Evolutionary conservation across 1,140 invertebrate genomes (phyloP).

Genomic region (Lepidurus couesii): DNA sequence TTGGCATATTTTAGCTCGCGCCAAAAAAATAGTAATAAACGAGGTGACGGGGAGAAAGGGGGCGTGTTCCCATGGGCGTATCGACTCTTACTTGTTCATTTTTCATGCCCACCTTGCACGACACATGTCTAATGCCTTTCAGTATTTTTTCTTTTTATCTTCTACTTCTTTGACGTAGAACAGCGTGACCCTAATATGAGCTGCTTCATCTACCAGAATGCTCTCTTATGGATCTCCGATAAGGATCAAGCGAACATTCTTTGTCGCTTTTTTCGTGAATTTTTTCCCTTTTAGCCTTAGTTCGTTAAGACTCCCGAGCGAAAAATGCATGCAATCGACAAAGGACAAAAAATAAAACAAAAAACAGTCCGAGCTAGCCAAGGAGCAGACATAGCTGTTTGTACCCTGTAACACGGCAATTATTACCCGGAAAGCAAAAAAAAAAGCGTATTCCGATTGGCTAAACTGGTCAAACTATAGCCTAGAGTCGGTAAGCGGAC

Average conservation of each 20-base stretch:
- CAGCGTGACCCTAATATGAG: background rate
- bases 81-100: background rate
- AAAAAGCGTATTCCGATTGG: background rate
- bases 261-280: background rate
- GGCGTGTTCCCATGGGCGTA: conserved; percentile 5
- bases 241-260: background rate
- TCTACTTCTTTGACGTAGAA: background rate
- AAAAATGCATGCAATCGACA: too few relatives aligned
- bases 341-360: too few relatives aligned
- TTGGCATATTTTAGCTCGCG: background rate
- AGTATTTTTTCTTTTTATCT: background rate
- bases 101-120: conserved; percentile 10
- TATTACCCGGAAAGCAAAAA: background rate
- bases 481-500: background rate
- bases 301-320: too few relatives aligned
- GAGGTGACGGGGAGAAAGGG: background rate
- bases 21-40: conserved; percentile 4
- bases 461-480: background rate
- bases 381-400: background rate
- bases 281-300: background rate
- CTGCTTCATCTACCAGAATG: background rate
- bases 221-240: conserved; percentile 8
- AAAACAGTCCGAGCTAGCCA: too few relatives aligned
- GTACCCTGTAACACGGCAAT: background rate
- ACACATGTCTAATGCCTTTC: background rate